phyloP scores from a whole-genome alignment of 2,797 vertebrate genomes.

The Betta splendens region DNA sequence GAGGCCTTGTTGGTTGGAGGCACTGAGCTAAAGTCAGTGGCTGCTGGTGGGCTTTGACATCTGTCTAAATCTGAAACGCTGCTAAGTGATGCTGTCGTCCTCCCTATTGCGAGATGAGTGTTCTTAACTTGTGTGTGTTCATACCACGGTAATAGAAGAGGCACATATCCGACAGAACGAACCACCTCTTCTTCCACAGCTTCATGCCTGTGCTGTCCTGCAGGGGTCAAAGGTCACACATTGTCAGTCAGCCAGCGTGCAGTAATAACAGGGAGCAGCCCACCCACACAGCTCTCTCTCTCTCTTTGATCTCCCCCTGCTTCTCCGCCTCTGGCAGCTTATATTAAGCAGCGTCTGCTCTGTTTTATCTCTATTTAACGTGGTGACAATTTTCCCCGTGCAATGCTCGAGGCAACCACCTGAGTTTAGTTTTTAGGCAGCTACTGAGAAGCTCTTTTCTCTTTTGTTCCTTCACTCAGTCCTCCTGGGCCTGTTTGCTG shows the following conservation, averaged over 20 bases:
- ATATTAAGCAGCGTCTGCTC: conserved; percentile 47
- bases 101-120: too few relatives aligned
- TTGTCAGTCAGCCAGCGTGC: not conserved
- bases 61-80: too few relatives aligned
- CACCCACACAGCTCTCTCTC: not conserved
- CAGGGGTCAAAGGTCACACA: conserved; percentile 45
- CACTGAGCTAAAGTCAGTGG: too few relatives aligned
- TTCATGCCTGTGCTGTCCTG: conserved; percentile 99
- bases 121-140: conserved; percentile 25
- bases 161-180: conserved; percentile 95
- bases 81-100: too few relatives aligned
- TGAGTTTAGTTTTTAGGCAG: conserved; percentile 29
- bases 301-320: conserved; percentile 21
- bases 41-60: too few relatives aligned
- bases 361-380: conserved; percentile 46
- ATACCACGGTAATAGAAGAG: conserved; percentile 97
- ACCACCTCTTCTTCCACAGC: conserved; percentile 99
- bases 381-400: conserved; percentile 36
- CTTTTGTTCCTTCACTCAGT: not conserved
- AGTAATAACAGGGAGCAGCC: conserved; percentile 3
- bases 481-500: not conserved
- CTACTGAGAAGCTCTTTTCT: not conserved
- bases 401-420: conserved; percentile 17
- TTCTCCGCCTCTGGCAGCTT: conserved; percentile 29
- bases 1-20: too few relatives aligned